Evolutionary conservation across 2,888 invertebrate species (phyloP).

Genomic region (Diadegma fenestrale): DNA sequence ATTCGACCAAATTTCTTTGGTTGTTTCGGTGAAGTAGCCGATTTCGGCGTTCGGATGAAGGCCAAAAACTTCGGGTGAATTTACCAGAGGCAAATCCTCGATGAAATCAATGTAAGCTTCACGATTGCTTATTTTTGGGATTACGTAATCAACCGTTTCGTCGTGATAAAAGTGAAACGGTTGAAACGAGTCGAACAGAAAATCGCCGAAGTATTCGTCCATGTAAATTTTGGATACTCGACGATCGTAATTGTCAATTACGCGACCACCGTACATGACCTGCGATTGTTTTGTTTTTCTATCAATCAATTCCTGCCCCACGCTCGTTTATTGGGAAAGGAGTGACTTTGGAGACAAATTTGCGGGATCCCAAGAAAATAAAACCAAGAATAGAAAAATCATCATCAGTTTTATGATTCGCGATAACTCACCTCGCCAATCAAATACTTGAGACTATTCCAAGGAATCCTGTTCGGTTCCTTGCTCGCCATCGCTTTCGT

Average conservation of each 20-base stretch:
- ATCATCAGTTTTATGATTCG: background rate
- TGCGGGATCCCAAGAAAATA: no score
- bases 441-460: constrained; percentile 96
- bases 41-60: constrained; percentile 98
- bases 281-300: constrained; percentile 77
- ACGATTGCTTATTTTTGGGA: constrained; percentile 89
- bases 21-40: constrained; percentile 95
- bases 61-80: constrained; percentile 96
- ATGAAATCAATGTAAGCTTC: constrained; percentile 91
- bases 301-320: constrained; percentile 7
- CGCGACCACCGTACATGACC: constrained; percentile 98
- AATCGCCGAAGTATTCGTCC: constrained; percentile 98
- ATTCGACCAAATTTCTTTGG: constrained; percentile 94
- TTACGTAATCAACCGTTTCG: constrained; percentile 90
- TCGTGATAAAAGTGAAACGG: constrained; percentile 96
- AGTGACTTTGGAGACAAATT: no score
- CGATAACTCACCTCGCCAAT: constrained; percentile 91
- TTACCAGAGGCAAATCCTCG: constrained; percentile 92
- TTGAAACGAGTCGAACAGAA: constrained; percentile 95
- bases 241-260: constrained; percentile 96
- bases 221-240: constrained; percentile 95
- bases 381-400: background rate
- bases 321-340: no score
- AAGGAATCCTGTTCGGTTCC: constrained; percentile 89
- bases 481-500: constrained; percentile 88